Evolutionary conservation across 2,888 invertebrate genomes (phyloP).

Genomic region (Venusia cambrica): DNA sequence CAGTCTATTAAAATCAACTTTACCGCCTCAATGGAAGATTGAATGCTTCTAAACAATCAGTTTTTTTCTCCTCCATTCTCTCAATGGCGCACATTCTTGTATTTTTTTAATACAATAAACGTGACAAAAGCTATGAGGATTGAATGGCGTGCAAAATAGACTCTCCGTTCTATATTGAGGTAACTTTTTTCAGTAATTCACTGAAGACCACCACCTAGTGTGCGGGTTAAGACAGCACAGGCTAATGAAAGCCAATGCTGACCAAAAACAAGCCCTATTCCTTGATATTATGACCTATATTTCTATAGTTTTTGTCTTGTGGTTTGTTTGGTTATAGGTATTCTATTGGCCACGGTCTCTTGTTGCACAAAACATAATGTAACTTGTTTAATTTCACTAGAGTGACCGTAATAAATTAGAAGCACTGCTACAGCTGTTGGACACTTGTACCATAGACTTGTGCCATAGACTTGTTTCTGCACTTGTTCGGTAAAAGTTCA

Average conservation of each 20-base stretch:
- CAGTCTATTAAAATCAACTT: slow-evolving; percentile 78
- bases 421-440: slow-evolving; percentile 41
- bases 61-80: slow-evolving; percentile 45
- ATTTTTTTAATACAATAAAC: slow-evolving; percentile 62
- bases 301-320: slow-evolving; percentile 1
- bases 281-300: slow-evolving; percentile 22
- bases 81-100: slow-evolving; percentile 74
- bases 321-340: slow-evolving; percentile 50
- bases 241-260: slow-evolving; percentile 4
- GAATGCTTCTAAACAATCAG: slow-evolving; percentile 75
- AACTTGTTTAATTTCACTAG: slow-evolving; percentile 48
- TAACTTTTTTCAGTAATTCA: slow-evolving; percentile 65
- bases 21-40: slow-evolving; percentile 78
- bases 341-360: slow-evolving; percentile 60
- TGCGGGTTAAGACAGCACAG: slow-evolving; percentile 34
- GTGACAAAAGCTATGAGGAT: slow-evolving; percentile 66
- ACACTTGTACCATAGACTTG: slow-evolving; percentile 55
- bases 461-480: slow-evolving; percentile 36
- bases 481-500: slow-evolving; percentile 41
- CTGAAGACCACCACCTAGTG: slow-evolving; percentile 64
- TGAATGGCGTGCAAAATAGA: slow-evolving; percentile 56
- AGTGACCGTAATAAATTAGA: slow-evolving; percentile 68
- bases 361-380: slow-evolving; percentile 56
- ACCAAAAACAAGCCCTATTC: slow-evolving; percentile 21
- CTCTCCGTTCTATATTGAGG: slow-evolving; percentile 69